phyloP scores from a whole-genome alignment of 2,888 invertebrate species.

The Dilophus febrilis region DNA sequence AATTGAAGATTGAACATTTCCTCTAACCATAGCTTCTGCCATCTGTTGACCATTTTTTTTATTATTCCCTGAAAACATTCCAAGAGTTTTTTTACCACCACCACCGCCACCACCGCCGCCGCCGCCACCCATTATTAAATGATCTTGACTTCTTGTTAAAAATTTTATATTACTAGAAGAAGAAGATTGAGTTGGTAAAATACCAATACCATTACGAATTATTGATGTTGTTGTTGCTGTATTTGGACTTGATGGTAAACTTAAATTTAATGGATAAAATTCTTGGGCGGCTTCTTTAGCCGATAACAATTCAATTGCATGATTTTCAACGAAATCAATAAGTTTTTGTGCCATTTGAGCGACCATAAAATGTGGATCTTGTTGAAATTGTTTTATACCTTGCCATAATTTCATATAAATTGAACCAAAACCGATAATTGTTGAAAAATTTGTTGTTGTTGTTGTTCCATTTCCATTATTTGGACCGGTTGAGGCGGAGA shows the following conservation, averaged over 20 bases:
- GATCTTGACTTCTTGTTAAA: no score
- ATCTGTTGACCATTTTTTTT: no score
- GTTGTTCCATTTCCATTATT: slow-evolving; percentile 18
- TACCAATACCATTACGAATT: no score
- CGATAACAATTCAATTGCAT: slow-evolving; percentile 35
- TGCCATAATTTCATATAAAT: slow-evolving; percentile 85
- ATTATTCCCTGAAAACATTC: neutral
- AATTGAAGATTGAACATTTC: no score
- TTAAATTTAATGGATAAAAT: slow-evolving; percentile 22
- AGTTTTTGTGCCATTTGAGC: slow-evolving; percentile 60
- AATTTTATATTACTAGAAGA: no score
- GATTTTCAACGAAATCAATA: slow-evolving; percentile 54
- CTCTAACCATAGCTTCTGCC: no score
- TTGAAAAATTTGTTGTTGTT: neutral
- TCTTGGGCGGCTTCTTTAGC: slow-evolving; percentile 28
- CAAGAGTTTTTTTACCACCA: neutral
- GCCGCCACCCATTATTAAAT: no score
- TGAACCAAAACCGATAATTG: slow-evolving; percentile 28
- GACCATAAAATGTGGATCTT: slow-evolving; percentile 79
- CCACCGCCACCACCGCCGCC: no score
- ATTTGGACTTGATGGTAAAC: slow-evolving; percentile 43
- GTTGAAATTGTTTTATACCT: slow-evolving; percentile 55
- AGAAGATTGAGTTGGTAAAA: no score
- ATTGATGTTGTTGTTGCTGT: no score
- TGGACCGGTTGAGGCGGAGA: slow-evolving; percentile 51